These are phyloP conservation scores for Ericerus pela DNA, from an alignment of 1,140 invertebrate genomes.

Conservation along the genomic window DNA sequence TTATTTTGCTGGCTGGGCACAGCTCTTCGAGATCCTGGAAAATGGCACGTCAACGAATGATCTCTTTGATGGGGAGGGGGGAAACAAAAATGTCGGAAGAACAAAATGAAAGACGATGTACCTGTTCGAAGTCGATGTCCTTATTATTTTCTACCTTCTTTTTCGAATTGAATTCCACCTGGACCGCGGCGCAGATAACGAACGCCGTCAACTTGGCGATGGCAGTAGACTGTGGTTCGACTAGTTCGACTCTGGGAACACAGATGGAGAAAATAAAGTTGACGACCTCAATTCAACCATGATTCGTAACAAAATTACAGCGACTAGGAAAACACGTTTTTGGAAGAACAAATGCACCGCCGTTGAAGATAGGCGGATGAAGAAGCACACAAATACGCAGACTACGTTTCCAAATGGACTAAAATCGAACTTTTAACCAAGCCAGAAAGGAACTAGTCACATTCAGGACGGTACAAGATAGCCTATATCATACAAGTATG, in stretches of 20 bases:
- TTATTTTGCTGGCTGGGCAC: conserved; percentile 22
- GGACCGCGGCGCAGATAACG: conserved; percentile 52
- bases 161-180: conserved; percentile 26
- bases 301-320: not conserved
- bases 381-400: no score
- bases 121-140: conserved; percentile 14
- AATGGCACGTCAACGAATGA: not conserved
- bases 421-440: not conserved
- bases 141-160: conserved; percentile 17
- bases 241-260: conserved; percentile 42
- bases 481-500: no score
- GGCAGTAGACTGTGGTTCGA: conserved; percentile 57
- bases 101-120: not conserved
- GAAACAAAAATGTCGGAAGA: not conserved
- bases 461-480: no score
- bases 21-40: conserved; percentile 19
- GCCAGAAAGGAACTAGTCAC: no score
- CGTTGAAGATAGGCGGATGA: no score
- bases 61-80: not conserved
- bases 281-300: not conserved
- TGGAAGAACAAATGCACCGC: no score
- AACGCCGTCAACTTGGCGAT: conserved; percentile 60
- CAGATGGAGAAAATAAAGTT: conserved; percentile 16
- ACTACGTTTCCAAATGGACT: conserved; percentile 7
- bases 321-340: no score